Conservation (phyloP, 2,113 vertebrate species). For the Tenebrosternarchus preto region DNA sequence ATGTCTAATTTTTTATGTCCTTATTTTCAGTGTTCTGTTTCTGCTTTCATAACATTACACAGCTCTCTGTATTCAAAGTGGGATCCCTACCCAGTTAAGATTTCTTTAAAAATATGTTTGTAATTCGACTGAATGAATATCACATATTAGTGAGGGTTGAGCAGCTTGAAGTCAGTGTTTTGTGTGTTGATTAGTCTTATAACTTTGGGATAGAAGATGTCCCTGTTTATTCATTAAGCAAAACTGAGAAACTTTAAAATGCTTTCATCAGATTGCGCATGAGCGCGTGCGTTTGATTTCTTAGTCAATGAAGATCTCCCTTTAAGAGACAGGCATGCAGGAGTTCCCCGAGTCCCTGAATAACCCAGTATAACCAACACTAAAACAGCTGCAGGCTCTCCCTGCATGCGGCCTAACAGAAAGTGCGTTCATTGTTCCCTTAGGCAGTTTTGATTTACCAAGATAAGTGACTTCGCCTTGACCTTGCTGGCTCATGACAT, state of each 20-base stretch:
- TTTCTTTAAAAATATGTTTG: background rate
- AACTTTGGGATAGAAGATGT: too few species aligned
- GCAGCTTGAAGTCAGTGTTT: too few species aligned
- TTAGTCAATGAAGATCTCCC: too few species aligned
- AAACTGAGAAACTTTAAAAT: background rate
- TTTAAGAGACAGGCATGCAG: background rate
- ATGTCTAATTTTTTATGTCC: background rate
- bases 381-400: constrained; percentile 3
- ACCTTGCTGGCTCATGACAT: constrained; percentile 63
- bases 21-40: background rate
- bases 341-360: background rate
- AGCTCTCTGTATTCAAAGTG: background rate
- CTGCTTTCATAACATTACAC: background rate
- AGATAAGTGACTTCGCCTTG: constrained; percentile 65
- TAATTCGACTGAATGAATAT: too few species aligned
- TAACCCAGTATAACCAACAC: background rate
- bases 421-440: constrained; percentile 66
- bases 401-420: constrained; percentile 61
- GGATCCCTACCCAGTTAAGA: background rate
- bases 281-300: too few species aligned
- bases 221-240: background rate
- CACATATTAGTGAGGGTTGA: too few species aligned
- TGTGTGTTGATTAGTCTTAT: too few species aligned
- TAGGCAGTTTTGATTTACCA: constrained; percentile 72
- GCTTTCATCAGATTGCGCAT: too few species aligned